phyloP scores from a whole-genome alignment of 1,140 invertebrate genomes.

The Dendroctonus valens region DNA sequence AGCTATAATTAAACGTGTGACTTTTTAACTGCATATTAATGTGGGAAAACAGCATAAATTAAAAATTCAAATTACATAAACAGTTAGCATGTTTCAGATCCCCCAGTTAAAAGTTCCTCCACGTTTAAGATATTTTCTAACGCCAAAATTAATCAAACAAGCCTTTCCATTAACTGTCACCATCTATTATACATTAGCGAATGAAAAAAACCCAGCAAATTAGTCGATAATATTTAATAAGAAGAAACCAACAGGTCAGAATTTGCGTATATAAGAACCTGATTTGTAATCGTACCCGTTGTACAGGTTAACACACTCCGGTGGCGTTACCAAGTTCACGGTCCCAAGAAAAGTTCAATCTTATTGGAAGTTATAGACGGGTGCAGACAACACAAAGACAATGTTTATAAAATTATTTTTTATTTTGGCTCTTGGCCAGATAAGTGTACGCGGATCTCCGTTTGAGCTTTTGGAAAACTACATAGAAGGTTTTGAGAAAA shows the following conservation, averaged over 20 bases:
- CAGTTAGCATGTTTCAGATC: too few species aligned
- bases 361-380: background rate
- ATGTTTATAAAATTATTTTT: conserved; percentile 18
- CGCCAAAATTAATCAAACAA: background rate
- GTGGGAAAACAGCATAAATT: too few species aligned
- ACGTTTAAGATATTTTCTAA: background rate
- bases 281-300: background rate
- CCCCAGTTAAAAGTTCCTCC: too few species aligned
- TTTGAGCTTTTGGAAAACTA: conserved; percentile 39
- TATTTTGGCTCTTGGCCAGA: background rate
- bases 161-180: background rate
- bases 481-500: conserved; percentile 35
- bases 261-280: conserved; percentile 10
- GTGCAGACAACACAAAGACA: background rate
- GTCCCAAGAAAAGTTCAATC: background rate
- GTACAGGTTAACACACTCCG: conserved; percentile 6
- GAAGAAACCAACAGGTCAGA: background rate
- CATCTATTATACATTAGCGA: background rate
- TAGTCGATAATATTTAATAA: background rate
- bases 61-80: too few species aligned
- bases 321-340: conserved; percentile 2
- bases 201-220: background rate
- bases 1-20: too few species aligned
- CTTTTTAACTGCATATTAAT: too few species aligned
- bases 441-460: conserved; percentile 20